phyloP scores from a whole-genome alignment of 1,140 invertebrate species.

The Ctenoplectra terminalis region DNA sequence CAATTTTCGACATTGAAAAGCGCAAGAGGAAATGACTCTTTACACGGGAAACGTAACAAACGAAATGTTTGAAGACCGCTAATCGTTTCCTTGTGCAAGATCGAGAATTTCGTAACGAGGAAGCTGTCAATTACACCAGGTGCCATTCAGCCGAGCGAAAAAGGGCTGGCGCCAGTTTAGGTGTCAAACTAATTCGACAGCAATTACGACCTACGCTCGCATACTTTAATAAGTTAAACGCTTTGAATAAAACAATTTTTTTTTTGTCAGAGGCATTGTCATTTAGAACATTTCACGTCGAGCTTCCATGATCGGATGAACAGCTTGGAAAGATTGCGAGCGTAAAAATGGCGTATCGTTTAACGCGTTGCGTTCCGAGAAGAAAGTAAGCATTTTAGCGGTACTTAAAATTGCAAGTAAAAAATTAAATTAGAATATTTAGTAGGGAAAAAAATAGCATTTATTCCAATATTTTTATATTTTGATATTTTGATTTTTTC shows the following conservation, averaged over 20 bases:
- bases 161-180: constrained; percentile 36
- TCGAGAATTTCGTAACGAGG: constrained; percentile 21
- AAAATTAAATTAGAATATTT: too few relatives aligned
- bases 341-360: too few relatives aligned
- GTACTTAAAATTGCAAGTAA: too few relatives aligned
- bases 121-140: constrained; percentile 32
- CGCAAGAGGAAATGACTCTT: not conserved
- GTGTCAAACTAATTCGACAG: constrained; percentile 1
- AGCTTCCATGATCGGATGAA: not conserved
- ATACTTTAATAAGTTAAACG: not conserved
- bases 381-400: too few relatives aligned
- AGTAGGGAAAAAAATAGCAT: too few relatives aligned
- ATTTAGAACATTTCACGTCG: not conserved
- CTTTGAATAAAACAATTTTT: not conserved
- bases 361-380: too few relatives aligned
- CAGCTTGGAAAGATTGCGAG: too few relatives aligned
- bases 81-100: constrained; percentile 10
- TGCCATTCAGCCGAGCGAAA: not conserved
- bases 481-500: too few relatives aligned
- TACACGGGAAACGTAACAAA: not conserved
- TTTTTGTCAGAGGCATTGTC: not conserved
- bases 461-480: too few relatives aligned
- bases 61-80: not conserved
- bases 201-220: constrained; percentile 34
- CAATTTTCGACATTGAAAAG: not conserved